Conservation (phyloP, 2,888 invertebrate species). For the Amiota communis region DNA sequence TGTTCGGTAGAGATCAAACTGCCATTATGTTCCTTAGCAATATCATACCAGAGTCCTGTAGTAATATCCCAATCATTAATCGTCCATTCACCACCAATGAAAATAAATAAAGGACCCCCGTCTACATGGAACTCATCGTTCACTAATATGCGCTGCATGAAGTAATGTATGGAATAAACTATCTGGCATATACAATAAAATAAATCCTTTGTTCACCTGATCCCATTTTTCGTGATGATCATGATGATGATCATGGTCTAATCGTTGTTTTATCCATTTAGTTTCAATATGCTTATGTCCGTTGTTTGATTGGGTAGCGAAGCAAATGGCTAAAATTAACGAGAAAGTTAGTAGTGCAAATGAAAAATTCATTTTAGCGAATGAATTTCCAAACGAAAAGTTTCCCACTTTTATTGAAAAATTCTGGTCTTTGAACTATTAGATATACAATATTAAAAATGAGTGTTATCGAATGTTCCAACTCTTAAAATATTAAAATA, state of each 20-base stretch:
- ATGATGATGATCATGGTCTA: slow-evolving; percentile 73
- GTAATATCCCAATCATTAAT: slow-evolving; percentile 76
- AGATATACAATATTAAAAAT: too few relatives aligned
- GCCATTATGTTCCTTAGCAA: slow-evolving; percentile 76
- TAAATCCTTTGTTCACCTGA: slow-evolving; percentile 62
- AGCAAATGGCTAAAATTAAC: slow-evolving; percentile 41
- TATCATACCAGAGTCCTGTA: slow-evolving; percentile 77
- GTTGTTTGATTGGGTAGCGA: slow-evolving; percentile 38
- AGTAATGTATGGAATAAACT: slow-evolving; percentile 25
- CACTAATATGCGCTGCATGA: slow-evolving; percentile 72
- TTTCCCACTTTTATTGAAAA: too few relatives aligned
- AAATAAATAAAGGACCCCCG: slow-evolving; percentile 77
- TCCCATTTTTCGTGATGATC: slow-evolving; percentile 75
- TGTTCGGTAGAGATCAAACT: slow-evolving; percentile 84
- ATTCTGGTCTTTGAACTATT: too few relatives aligned
- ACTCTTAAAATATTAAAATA: too few relatives aligned
- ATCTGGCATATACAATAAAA: slow-evolving; percentile 24
- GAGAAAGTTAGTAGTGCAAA: slow-evolving; percentile 36
- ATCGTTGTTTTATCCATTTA: slow-evolving; percentile 75
- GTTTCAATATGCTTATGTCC: slow-evolving; percentile 43
- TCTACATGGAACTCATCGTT: slow-evolving; percentile 70
- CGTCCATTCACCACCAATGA: slow-evolving; percentile 81
- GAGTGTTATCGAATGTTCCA: too few relatives aligned
- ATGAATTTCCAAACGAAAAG: slow-evolving; percentile 38
- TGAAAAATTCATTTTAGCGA: slow-evolving; percentile 49